phyloP scores from a whole-genome alignment of 2,888 invertebrate species.

The Mythimna pallens region DNA sequence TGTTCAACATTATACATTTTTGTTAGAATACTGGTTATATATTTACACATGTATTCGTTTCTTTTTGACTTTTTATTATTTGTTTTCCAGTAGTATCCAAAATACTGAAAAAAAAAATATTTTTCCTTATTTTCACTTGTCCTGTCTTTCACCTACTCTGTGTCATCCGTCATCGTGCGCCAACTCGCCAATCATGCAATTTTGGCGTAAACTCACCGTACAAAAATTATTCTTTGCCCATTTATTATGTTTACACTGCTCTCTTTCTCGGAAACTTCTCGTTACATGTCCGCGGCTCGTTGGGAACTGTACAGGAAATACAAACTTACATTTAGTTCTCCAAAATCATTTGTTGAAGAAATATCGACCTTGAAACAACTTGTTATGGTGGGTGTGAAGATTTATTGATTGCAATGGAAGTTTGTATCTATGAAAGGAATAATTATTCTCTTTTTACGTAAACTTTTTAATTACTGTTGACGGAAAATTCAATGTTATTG shows the following conservation, averaged over 20 bases:
- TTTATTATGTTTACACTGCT: slow-evolving; percentile 81
- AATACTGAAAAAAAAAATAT: background rate
- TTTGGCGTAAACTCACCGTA: slow-evolving; percentile 75
- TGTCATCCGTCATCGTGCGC: slow-evolving; percentile 60
- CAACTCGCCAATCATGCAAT: slow-evolving; percentile 82
- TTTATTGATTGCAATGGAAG: background rate
- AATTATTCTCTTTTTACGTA: slow-evolving; percentile 64
- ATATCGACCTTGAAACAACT: slow-evolving; percentile 39
- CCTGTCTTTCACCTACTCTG: slow-evolving; percentile 61
- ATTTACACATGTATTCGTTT: background rate
- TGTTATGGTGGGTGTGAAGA: slow-evolving; percentile 11
- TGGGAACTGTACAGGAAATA: slow-evolving; percentile 62
- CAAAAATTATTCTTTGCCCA: slow-evolving; percentile 76
- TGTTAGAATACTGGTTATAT: no score
- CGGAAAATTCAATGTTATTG: slow-evolving; percentile 64
- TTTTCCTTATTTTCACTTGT: background rate
- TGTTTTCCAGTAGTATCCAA: background rate
- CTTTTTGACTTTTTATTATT: background rate
- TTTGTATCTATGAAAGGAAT: slow-evolving; percentile 57
- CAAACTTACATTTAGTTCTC: slow-evolving; percentile 34
- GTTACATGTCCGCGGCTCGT: slow-evolving; percentile 67
- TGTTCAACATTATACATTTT: background rate
- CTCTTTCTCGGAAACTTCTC: slow-evolving; percentile 73
- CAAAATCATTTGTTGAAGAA: slow-evolving; percentile 27
- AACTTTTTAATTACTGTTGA: slow-evolving; percentile 65